Evolutionary conservation across 1,140 invertebrate genomes (phyloP).

Genomic region (Eumaeus atala): DNA sequence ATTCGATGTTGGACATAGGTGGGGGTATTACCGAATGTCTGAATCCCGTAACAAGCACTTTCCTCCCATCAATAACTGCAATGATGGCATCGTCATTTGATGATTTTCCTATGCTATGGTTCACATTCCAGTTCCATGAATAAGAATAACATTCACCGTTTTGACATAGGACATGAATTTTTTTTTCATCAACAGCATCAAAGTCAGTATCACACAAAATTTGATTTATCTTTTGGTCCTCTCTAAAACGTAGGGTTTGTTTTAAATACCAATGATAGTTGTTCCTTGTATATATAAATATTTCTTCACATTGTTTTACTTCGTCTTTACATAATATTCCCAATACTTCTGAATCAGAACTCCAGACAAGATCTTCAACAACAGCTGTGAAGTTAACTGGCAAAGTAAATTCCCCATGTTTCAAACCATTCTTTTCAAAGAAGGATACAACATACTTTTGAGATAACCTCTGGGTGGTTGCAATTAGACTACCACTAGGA

Average conservation of each 20-base stretch:
- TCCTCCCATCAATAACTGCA: conserved; percentile 86
- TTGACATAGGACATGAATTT: conserved; percentile 76
- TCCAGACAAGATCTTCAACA: conserved; percentile 84
- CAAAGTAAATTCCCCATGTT: conserved; percentile 87
- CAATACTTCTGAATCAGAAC: conserved; percentile 85
- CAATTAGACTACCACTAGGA: conserved; percentile 86
- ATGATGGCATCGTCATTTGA: conserved; percentile 77
- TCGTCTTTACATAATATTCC: conserved; percentile 75
- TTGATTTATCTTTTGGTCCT: conserved; percentile 63
- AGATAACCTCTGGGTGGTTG: conserved; percentile 78
- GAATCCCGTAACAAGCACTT: conserved; percentile 83
- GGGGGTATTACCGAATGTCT: conserved; percentile 84
- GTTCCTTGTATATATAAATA: conserved; percentile 86
- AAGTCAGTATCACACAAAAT: conserved; percentile 80
- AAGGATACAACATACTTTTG: conserved; percentile 86
- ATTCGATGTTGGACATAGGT: conserved; percentile 82
- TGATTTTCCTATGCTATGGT: conserved; percentile 72
- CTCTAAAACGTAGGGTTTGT: conserved; percentile 77
- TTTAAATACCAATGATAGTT: conserved; percentile 97
- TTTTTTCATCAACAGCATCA: conserved; percentile 71
- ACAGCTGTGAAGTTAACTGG: conserved; percentile 75
- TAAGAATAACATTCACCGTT: conserved; percentile 76
- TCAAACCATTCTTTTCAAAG: conserved; percentile 95
- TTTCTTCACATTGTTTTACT: conserved; percentile 41
- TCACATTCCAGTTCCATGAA: conserved; percentile 77